Conservation (phyloP, 1,140 invertebrate species). For the Trichonephila inaurata region DNA sequence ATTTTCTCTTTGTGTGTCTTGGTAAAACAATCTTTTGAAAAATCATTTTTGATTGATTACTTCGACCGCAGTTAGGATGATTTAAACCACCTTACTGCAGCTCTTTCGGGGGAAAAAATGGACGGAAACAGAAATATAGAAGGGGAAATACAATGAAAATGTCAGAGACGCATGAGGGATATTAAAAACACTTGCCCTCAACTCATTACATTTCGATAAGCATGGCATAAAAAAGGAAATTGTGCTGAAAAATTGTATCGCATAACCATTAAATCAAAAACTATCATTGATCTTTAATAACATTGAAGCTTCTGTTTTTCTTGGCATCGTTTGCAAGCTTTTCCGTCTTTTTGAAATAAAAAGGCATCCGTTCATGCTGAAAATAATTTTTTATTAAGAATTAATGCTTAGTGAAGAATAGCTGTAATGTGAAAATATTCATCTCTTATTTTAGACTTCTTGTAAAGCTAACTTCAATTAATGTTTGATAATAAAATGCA, state of each 20-base stretch:
- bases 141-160: constrained; percentile 8
- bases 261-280: constrained; percentile 32
- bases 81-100: neutral
- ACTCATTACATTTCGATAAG: constrained; percentile 2
- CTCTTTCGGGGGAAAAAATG: neutral
- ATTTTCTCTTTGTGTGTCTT: neutral
- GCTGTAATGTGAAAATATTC: no score
- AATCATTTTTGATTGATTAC: constrained; percentile 12
- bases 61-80: neutral
- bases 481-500: no score
- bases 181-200: neutral
- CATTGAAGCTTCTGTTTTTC: neutral
- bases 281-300: constrained; percentile 2
- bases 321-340: neutral
- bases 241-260: constrained; percentile 10
- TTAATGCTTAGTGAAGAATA: no score
- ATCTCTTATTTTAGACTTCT: no score
- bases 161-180: constrained; percentile 17
- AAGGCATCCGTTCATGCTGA: neutral
- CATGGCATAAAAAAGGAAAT: neutral
- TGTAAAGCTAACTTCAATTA: no score
- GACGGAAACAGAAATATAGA: neutral
- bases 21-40: neutral
- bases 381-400: neutral
- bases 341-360: neutral